Conservation (phyloP, 2,113 vertebrate species). For the Accipiter cooperii region DNA sequence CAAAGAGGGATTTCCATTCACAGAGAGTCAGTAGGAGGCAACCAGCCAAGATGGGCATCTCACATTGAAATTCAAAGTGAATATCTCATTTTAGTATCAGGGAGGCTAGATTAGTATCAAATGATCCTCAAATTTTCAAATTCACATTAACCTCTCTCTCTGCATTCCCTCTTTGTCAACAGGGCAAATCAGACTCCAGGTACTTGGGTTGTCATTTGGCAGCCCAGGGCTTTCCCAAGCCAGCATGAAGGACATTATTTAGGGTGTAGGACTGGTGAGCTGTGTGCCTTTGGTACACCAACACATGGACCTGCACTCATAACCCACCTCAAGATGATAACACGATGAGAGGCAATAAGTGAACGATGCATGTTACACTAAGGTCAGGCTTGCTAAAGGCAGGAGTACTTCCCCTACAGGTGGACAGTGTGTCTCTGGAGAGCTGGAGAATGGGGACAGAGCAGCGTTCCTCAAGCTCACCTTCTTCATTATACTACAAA, state of each 20-base stretch:
- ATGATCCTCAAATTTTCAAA: neutral
- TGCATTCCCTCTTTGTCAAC: neutral
- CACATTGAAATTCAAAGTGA: neutral
- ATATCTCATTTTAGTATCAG: neutral
- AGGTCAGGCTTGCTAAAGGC: neutral
- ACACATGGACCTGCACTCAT: neutral
- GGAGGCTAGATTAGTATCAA: neutral
- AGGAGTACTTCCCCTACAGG: neutral
- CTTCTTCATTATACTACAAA: neutral
- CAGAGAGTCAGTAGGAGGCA: neutral
- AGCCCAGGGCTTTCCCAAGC: neutral
- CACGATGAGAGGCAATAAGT: neutral
- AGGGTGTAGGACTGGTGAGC: neutral
- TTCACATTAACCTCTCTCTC: neutral
- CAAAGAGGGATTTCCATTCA: neutral
- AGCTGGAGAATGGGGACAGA: neutral
- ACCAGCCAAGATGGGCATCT: neutral
- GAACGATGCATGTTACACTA: neutral
- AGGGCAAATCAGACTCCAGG: neutral
- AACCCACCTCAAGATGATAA: rapidly evolving
- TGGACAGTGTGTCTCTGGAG: neutral
- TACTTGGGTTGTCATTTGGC: neutral
- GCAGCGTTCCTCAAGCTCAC: neutral
- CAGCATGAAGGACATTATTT: neutral
- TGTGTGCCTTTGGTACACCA: neutral